Base-by-base conservation (phyloP, 2,113 vertebrate genomes). In the Chrysemys picta region DNA sequence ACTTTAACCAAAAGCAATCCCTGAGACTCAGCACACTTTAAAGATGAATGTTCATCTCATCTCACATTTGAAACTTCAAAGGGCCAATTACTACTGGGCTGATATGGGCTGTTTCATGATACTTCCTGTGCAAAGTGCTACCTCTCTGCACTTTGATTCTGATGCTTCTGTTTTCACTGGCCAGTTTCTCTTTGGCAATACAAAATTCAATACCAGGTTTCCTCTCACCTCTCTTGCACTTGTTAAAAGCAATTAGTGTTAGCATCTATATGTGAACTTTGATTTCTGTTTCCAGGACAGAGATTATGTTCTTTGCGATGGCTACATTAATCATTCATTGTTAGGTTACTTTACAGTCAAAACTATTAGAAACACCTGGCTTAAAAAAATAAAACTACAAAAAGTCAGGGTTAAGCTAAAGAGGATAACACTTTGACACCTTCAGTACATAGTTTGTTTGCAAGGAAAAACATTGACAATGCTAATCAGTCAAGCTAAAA, bases 51-150 rank as follows among this genome's bases (percentile, higher is more conserved):
- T 97, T 95, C 93, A 78, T 97, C 87, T 88, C 97, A 97, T 98
- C 97, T 95, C 97, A 97, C 97, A 94, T 96, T 92, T 94, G 96
- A 95, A 94, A 97, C 98, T 98, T 99, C 98, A 98, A 98, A 98
- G 97, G 53, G 85, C 89, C 94, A 97, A 96, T 97, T 97, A 97
- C 97, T 89, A 96, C 65, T 92, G 65, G 94, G 57, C 94, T 97
- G 97, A 97, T 96, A 94, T 62, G 90, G 91, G 88, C 96, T 89
- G 96, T 96, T 96, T 97, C 98, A 96, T 95, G 96, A 98, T 96
- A 96, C 96, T 98, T 98, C 98, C 97, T 97, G 97, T 59, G 91
- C 94, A 96, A 96, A 94, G 93, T 95, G 94, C 95, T 85, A 93
- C 94, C 97, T 96, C 96, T 97, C 94, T 86, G 78, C 87, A 80